Conservation (phyloP, 2,113 vertebrate species). For the Brachypodius melanocephalos region DNA sequence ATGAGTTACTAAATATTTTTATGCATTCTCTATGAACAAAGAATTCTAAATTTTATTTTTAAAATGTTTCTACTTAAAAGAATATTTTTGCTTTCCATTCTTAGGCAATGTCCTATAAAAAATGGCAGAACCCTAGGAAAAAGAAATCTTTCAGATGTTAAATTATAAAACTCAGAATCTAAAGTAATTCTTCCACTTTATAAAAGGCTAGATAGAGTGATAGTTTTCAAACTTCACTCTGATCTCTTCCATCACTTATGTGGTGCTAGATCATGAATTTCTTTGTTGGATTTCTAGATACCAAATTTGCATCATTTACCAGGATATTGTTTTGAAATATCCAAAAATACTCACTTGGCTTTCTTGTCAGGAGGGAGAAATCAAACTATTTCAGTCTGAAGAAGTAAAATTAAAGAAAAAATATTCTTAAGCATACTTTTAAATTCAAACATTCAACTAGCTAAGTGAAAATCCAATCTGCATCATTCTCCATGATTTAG, state of each 20-base stretch:
- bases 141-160: neutral
- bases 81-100: neutral
- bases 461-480: neutral
- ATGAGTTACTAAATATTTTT: neutral
- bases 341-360: neutral
- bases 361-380: neutral
- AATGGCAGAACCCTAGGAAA: accelerated
- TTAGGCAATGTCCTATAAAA: neutral
- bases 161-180: neutral
- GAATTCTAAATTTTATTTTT: neutral
- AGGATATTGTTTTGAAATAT: neutral
- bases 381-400: neutral
- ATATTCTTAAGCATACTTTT: neutral
- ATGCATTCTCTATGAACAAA: accelerated
- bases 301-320: accelerated
- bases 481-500: neutral
- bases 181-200: neutral
- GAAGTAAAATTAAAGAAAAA: neutral
- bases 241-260: neutral
- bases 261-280: neutral
- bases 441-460: neutral
- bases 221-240: neutral
- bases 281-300: neutral
- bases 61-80: neutral
- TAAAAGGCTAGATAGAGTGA: neutral